Percentiles rank a stretch among this genome's conserved stretches.
phyloP scores from a whole-genome alignment of 1,140 invertebrate species.

The Orchesella cincta region DNA sequence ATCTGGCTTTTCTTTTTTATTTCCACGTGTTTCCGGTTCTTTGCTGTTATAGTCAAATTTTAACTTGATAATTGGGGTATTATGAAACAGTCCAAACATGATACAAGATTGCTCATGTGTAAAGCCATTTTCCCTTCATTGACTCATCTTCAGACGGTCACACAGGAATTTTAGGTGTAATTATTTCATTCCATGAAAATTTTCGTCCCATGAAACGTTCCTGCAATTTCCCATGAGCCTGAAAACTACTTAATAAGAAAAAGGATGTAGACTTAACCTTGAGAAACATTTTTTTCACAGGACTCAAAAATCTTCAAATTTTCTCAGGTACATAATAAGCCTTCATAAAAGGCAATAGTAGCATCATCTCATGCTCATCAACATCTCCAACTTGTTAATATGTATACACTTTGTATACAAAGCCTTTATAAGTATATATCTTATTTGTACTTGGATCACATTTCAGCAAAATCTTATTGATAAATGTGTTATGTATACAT shows the following conservation, averaged over 20 bases:
- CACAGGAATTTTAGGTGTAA: not conserved
- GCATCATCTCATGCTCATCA: constrained; percentile 1
- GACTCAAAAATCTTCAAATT: not conserved
- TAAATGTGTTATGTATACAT: not conserved
- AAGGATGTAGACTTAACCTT: constrained; percentile 16
- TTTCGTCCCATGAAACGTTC: too few relatives aligned
- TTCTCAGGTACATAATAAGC: constrained; percentile 11
- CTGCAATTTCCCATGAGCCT: constrained; percentile 2
- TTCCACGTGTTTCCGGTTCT: too few relatives aligned
- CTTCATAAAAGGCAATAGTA: not conserved
- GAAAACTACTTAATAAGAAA: not conserved
- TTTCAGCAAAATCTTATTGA: constrained; percentile 9
- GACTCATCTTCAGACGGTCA: too few relatives aligned
- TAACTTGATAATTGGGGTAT: too few relatives aligned
- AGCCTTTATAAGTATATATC: not conserved
- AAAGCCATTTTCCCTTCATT: too few relatives aligned
- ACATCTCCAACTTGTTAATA: not conserved
- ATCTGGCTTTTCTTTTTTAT: too few relatives aligned
- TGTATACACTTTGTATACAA: not conserved
- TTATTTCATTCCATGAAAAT: too few relatives aligned
- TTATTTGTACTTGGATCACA: not conserved
- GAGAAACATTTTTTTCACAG: constrained; percentile 22
- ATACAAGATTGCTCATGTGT: too few relatives aligned
- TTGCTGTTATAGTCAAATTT: too few relatives aligned
- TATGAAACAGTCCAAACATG: too few relatives aligned